A percentile compares a stretch with the other conserved stretches of the same genome.
Evolutionary conservation across 2,797 vertebrate genomes (phyloP).

Genomic region (Psittacula derbiana): DNA sequence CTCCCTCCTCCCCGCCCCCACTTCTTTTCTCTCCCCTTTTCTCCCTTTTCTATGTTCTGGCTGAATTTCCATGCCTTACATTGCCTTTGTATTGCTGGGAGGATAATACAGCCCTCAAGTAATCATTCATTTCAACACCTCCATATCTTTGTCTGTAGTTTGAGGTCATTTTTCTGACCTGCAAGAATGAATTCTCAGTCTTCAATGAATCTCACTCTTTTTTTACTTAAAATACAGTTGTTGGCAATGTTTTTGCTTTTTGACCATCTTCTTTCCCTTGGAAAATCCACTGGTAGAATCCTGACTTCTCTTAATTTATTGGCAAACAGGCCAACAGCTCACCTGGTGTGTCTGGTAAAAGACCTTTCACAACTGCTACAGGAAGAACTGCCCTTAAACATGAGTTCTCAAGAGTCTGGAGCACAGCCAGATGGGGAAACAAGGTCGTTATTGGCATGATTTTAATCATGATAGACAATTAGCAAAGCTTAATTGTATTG

Average conservation of each 20-base stretch:
- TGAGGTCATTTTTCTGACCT: not conserved
- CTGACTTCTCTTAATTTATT: not conserved
- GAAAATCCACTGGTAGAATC: not conserved
- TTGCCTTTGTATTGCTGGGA: not conserved
- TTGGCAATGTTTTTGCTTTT: not conserved
- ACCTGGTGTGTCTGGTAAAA: not conserved
- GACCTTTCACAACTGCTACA: slow-evolving; percentile 65
- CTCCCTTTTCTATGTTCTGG: not conserved
- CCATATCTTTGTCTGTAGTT: not conserved
- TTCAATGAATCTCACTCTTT: not conserved
- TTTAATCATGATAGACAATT: slow-evolving; percentile 83
- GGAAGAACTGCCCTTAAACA: slow-evolving; percentile 70
- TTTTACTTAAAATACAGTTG: not conserved
- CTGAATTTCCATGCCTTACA: not conserved
- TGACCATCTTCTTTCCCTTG: not conserved
- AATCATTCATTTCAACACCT: slow-evolving; percentile 38
- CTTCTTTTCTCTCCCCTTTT: not conserved
- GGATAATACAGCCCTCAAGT: not conserved
- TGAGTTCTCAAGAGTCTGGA: slow-evolving; percentile 73
- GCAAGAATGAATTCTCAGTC: not conserved
- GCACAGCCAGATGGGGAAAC: slow-evolving; percentile 70
- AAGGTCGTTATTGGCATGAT: slow-evolving; percentile 80
- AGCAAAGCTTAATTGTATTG: slow-evolving; percentile 80
- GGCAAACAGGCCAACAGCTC: not conserved
- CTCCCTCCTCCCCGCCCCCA: fast-evolving